Base-by-base conservation (phyloP, 2,888 invertebrate genomes). In the Pammene fasciana region DNA sequence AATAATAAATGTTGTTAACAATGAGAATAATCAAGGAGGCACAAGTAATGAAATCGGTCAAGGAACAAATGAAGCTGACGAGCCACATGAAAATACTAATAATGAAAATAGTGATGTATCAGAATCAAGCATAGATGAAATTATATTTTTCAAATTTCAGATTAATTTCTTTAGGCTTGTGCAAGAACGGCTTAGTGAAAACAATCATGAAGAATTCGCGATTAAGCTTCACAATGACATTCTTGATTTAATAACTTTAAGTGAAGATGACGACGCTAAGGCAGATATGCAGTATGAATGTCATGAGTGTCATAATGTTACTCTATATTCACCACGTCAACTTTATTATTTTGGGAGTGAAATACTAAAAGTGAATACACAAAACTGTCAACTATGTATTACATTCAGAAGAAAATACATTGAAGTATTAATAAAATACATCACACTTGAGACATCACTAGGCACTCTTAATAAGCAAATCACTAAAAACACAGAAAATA, bases 81-180 rank as follows among this genome's bases (percentile, higher is more conserved):
- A 41, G 11, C 16, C 11, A 36, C 8, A 61, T n/a, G 38, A 18
- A 10, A 16, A 18, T 13, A 26, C 9, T 14, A 50, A 48, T n/a
- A 16, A 2, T 38, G 38, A 38, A 18, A 50, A 4, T 7, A 9
- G 0, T 50, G 6, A 41, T 5, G 10, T 13, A 18, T 7, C n/a
- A 61, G 13, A 38, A 11, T 0, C 4, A 16, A 5, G 6, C 48
- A 38, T 50, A 5, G 48, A 48, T 6, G 61, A 61, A 38, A 13
- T 16, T 5, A 5, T 52, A 52, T 52, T 62, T 62, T 62, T 62
- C 26, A 41, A 41, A 11, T 62, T 62, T 38, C 62, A 62, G 14
- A 41, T 62, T 0, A 41, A n/a, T 9, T 52, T 62, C 38, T 62
- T 62, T 38, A 26, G 41, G 9, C 41, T 13, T 50, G 38, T 18